Percentiles rank a stretch among this genome's conserved stretches.
Conservation (phyloP, 37 sponge, comb jelly and placozoan species). For the Haliclona indistincta region DNA sequence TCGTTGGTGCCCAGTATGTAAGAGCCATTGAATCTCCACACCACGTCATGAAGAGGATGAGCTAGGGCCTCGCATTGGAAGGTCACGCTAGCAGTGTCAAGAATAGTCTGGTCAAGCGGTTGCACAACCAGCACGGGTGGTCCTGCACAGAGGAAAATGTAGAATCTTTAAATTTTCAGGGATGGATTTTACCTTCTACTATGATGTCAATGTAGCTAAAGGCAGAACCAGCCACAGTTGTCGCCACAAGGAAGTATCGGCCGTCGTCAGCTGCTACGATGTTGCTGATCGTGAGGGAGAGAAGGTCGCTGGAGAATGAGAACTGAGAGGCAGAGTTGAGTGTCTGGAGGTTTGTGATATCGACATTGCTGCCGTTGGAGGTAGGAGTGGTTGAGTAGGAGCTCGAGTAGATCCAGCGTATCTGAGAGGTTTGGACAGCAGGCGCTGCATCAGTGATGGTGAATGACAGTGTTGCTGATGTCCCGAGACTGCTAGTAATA, state of each 20-base stretch:
- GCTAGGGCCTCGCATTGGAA: constrained; percentile 52
- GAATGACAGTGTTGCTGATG: constrained; percentile 25
- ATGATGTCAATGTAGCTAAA: constrained; percentile 29
- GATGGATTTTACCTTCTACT: constrained; percentile 66
- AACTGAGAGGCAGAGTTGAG: neutral
- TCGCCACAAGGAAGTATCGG: constrained; percentile 53
- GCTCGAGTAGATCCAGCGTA: constrained; percentile 49
- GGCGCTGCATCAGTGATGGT: constrained; percentile 47
- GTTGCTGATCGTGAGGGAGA: constrained; percentile 4
- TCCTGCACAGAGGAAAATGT: constrained; percentile 24
- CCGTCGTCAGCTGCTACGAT: constrained; percentile 51
- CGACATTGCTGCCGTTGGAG: neutral
- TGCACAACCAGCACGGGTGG: constrained; percentile 36
- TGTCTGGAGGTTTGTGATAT: neutral
- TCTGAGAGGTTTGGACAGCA: constrained; percentile 12
- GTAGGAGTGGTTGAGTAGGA: neutral
- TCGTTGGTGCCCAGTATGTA: neutral
- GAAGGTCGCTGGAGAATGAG: neutral
- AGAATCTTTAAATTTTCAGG: no score
- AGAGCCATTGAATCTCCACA: constrained; percentile 35
- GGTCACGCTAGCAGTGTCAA: constrained; percentile 18
- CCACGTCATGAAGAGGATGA: constrained; percentile 37
- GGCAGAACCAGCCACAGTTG: constrained; percentile 53
- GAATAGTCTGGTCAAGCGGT: constrained; percentile 40
- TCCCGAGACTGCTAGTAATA: constrained; percentile 13